Evolutionary conservation across 2,888 invertebrate genomes (phyloP).

Genomic region (Theretra japonica): DNA sequence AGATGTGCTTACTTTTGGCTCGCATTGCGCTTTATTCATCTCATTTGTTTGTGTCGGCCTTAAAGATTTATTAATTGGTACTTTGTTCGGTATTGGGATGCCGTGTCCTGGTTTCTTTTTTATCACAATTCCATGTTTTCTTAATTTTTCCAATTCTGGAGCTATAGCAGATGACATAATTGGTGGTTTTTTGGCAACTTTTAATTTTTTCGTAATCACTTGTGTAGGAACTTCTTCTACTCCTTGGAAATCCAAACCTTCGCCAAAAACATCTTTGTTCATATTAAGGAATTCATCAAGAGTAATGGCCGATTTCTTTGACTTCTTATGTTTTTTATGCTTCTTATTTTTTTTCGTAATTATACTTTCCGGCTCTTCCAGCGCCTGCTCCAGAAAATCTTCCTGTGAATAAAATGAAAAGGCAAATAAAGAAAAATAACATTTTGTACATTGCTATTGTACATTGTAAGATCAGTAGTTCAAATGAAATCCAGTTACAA

Average conservation of each 20-base stretch:
- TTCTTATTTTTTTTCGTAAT: slow-evolving; percentile 67
- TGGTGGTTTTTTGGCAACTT: slow-evolving; percentile 54
- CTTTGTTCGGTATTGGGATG: slow-evolving; percentile 3
- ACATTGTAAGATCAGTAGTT: too few species aligned
- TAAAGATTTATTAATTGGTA: slow-evolving; percentile 33
- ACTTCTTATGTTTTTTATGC: slow-evolving; percentile 78
- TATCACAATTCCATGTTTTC: slow-evolving; percentile 73
- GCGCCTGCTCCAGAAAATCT: slow-evolving; percentile 69
- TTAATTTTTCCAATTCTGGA: slow-evolving; percentile 70
- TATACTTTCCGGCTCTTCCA: slow-evolving; percentile 61
- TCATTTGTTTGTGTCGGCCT: slow-evolving; percentile 25
- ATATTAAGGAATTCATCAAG: slow-evolving; percentile 79
- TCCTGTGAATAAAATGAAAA: slow-evolving; percentile 58
- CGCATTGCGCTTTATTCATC: slow-evolving; percentile 27
- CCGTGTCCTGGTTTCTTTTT: slow-evolving; percentile 59
- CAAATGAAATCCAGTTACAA: too few species aligned
- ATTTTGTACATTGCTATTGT: background rate
- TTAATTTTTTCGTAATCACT: slow-evolving; percentile 68
- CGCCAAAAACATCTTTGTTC: slow-evolving; percentile 81
- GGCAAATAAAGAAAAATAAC: background rate
- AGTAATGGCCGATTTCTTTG: slow-evolving; percentile 76
- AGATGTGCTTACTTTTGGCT: slow-evolving; percentile 50
- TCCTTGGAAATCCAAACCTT: slow-evolving; percentile 75
- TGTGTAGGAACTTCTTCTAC: slow-evolving; percentile 78
- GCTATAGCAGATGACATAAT: slow-evolving; percentile 51